phyloP scores from a whole-genome alignment of 2,113 vertebrate species.

The Pyrgilauda ruficollis region DNA sequence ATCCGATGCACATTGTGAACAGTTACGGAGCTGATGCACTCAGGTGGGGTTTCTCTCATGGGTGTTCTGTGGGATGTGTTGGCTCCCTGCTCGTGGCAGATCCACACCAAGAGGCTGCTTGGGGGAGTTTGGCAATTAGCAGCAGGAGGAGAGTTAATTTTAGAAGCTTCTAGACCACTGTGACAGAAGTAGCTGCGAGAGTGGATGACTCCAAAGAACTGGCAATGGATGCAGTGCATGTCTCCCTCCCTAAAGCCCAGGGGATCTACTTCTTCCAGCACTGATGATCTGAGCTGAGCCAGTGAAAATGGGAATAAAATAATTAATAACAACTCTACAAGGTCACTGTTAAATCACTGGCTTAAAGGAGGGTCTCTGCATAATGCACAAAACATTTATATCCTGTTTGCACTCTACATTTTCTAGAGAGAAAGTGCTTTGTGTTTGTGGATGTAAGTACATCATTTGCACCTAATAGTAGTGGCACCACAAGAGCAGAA shows the following conservation, averaged over 20 bases:
- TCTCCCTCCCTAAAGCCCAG: neutral
- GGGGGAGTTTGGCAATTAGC: neutral
- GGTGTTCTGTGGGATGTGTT: neutral
- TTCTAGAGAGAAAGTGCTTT: neutral
- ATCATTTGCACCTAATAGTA: neutral
- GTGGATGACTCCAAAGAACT: neutral
- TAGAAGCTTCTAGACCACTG: neutral
- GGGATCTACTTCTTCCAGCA: neutral
- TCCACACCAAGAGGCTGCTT: neutral
- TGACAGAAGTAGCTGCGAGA: neutral
- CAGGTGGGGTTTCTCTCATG: constrained; percentile 72
- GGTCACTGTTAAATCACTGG: neutral
- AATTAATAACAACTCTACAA: neutral
- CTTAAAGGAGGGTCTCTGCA: neutral
- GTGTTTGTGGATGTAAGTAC: neutral
- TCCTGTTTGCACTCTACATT: neutral
- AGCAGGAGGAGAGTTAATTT: neutral
- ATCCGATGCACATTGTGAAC: constrained; percentile 84
- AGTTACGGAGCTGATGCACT: constrained; percentile 93
- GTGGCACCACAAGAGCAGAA: neutral
- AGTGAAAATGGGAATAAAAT: neutral
- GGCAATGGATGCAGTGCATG: neutral
- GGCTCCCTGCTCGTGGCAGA: neutral
- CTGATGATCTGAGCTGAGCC: neutral
- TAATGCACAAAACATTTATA: neutral